Conservation (phyloP, 2,888 invertebrate species). For the Cheilosia variabilis region DNA sequence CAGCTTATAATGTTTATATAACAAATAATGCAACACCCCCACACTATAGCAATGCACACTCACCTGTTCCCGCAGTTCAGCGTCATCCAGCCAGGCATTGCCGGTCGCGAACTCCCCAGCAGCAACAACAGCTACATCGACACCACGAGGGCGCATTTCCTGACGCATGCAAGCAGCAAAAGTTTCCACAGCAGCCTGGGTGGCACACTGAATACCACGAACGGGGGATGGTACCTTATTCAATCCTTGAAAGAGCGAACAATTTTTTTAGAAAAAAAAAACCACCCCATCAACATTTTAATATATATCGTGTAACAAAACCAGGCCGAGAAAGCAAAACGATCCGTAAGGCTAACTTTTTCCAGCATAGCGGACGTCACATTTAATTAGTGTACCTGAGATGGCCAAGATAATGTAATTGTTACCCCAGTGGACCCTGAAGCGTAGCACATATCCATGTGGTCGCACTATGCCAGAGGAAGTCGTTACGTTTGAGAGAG, state of each 20-base stretch:
- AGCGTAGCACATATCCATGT: not conserved
- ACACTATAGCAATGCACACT: conserved; percentile 47
- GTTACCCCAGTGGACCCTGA: conserved; percentile 3
- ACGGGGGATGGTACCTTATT: conserved; percentile 92
- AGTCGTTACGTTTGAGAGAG: not conserved
- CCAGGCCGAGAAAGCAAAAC: conserved; percentile 21
- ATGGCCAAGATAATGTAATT: conserved; percentile 38
- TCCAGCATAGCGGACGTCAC: conserved; percentile 18
- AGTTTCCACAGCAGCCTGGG: conserved; percentile 91
- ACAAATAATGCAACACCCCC: conserved; percentile 54
- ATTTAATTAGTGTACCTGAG: conserved; percentile 55
- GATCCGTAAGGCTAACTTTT: conserved; percentile 32
- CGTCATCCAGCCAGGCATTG: conserved; percentile 90
- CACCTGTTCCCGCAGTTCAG: conserved; percentile 86
- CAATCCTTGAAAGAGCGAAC: conserved; percentile 82
- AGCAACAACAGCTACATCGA: conserved; percentile 92
- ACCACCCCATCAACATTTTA: conserved; percentile 31
- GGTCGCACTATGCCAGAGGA: not conserved
- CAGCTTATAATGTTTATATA: conserved; percentile 60
- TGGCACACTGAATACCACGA: conserved; percentile 91
- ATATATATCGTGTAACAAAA: conserved; percentile 26
- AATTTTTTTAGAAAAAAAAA: conserved; percentile 37
- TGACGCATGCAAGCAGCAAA: conserved; percentile 91
- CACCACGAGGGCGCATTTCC: conserved; percentile 91
- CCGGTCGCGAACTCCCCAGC: conserved; percentile 94